Evolutionary conservation across 1,140 invertebrate genomes (phyloP), one percentile per base, ranked within the genome.

Genomic region (Elymnias hypermnestra): DNA sequence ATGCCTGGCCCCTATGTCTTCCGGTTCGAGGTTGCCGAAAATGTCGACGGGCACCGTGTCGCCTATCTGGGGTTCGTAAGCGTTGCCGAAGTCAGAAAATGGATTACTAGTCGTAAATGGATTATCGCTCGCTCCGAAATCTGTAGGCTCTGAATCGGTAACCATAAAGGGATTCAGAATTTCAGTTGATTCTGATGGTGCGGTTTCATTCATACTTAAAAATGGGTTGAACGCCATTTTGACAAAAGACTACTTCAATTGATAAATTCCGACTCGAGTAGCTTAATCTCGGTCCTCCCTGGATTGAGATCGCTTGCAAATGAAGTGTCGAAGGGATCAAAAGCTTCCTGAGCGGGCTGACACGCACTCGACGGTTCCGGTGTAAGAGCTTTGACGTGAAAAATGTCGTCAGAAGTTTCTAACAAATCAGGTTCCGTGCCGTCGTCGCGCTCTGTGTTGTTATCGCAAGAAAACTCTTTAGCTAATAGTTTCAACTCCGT

Each of bases 261-360:
- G 23, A 90, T 87, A 19, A 94, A 81, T 66, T 94, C 93, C 43
- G 88, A 92, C 66, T 94, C 94, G 3, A 95, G 63, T 15, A 94
- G 67, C 56, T 93, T 93, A 2, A 95, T 73, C 70, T 95, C 94
- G 2, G 92, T 91, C 67, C 91, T 92, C 0, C 94, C 93, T 1
- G 93, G 93, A 45, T 90, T 79, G 19, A 95, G 89, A 64, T 93
- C 92, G 36, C 83, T 87, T 0, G 92, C 92, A 53, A 92, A 92
- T 1, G 92, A 94, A 1, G 94, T 95, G 62, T 95, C 93, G 72
- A 95, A 95, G 0, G 94, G 94, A 87, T 95, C 93, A 10, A 88
- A 83, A 35, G 89, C 84, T 53, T 86, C 74, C 33, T 83, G 63
- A 8, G 81, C 69, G 19, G 83, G 43, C 35, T 48, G 53, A 61